Conservation (phyloP, 1,140 invertebrate genomes). For the Drosophila watanabei region DNA sequence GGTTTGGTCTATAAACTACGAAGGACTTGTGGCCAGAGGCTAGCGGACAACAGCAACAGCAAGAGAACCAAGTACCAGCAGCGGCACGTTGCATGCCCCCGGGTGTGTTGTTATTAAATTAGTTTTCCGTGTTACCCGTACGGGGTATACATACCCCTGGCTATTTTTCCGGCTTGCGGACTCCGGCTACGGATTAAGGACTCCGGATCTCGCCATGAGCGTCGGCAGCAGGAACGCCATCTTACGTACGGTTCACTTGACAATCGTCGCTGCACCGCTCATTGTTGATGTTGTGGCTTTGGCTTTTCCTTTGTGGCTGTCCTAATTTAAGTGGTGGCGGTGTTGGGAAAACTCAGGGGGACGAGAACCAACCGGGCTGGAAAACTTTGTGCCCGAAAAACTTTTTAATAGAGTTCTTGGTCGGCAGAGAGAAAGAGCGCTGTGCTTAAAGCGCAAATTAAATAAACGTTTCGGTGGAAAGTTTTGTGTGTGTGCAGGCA, state of each 20-base stretch:
- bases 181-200: constrained; percentile 16
- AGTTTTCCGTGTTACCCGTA: constrained; percentile 60
- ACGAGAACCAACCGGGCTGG: neutral
- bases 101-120: constrained; percentile 66
- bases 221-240: constrained; percentile 57
- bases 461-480: constrained; percentile 57
- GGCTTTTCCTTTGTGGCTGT: constrained; percentile 43
- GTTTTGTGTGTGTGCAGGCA: constrained; percentile 18
- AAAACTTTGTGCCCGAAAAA: constrained; percentile 52
- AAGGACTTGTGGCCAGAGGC: constrained; percentile 38
- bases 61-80: constrained; percentile 6
- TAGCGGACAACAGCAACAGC: constrained; percentile 31
- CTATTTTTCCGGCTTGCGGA: constrained; percentile 32
- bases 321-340: constrained; percentile 52
- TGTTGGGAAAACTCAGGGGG: neutral
- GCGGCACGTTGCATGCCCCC: constrained; percentile 33
- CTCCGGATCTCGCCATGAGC: constrained; percentile 28
- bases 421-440: constrained; percentile 6
- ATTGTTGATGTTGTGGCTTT: constrained; percentile 50
- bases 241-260: constrained; percentile 63
- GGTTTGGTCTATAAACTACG: constrained; percentile 61
- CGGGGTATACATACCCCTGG: neutral
- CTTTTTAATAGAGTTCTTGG: constrained; percentile 67
- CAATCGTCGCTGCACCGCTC: constrained; percentile 44
- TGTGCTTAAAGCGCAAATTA: constrained; percentile 65